Conservation (phyloP, 2,888 invertebrate species). For the Timema cristinae region DNA sequence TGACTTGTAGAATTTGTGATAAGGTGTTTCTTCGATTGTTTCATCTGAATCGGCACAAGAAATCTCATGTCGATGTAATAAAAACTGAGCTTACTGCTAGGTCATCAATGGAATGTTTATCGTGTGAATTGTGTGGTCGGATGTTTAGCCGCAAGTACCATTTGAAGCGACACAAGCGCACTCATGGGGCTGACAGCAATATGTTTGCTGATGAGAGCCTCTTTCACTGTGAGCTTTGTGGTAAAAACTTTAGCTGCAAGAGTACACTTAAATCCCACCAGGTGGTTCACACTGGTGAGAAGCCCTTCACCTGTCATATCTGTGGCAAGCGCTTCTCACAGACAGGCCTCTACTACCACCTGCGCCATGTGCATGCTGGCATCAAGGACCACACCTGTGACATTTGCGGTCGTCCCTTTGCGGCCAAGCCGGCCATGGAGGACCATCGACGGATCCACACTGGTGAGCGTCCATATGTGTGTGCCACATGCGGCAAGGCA, state of each 20-base stretch:
- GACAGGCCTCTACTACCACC: slow-evolving; percentile 55
- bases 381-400: slow-evolving; percentile 50
- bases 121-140: slow-evolving; percentile 19
- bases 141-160: slow-evolving; percentile 23
- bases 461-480: slow-evolving; percentile 42
- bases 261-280: slow-evolving; percentile 42
- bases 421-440: slow-evolving; percentile 48
- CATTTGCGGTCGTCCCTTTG: slow-evolving; percentile 49
- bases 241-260: slow-evolving; percentile 19
- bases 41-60: slow-evolving; percentile 20
- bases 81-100: too few species aligned
- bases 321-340: slow-evolving; percentile 64
- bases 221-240: slow-evolving; percentile 21
- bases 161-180: slow-evolving; percentile 19
- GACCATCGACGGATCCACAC: slow-evolving; percentile 45
- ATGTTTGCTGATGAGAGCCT: not conserved
- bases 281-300: slow-evolving; percentile 52
- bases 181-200: slow-evolving; percentile 18
- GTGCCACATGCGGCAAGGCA: slow-evolving; percentile 49
- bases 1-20: slow-evolving; percentile 18
- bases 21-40: slow-evolving; percentile 20
- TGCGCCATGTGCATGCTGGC: slow-evolving; percentile 48
- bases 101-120: not conserved
- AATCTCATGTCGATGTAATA: not conserved
- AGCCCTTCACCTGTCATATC: slow-evolving; percentile 61